Evolutionary conservation across 2,888 invertebrate genomes (phyloP).

Genomic region (Melanostoma mellinum): DNA sequence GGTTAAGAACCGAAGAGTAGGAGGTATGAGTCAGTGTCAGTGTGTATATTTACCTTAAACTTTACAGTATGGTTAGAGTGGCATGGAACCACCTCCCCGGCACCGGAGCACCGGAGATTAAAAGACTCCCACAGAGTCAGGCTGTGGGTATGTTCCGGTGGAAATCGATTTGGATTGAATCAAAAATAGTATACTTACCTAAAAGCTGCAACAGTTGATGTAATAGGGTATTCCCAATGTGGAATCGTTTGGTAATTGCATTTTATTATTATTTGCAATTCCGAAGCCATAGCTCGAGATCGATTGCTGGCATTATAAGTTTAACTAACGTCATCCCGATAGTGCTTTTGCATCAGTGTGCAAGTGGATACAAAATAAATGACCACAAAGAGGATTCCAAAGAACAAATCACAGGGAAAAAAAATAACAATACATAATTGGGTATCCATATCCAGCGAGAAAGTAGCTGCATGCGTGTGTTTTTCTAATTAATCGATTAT

Average conservation of each 20-base stretch:
- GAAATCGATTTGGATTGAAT: neutral
- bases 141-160: neutral
- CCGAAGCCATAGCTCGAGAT: constrained; percentile 19
- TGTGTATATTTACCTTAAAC: constrained; percentile 1
- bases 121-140: neutral
- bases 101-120: neutral
- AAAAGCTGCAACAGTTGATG: neutral
- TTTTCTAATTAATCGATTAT: constrained; percentile 69
- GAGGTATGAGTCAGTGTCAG: neutral
- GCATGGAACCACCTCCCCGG: neutral
- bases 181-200: neutral
- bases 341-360: no score
- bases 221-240: neutral
- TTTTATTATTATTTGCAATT: constrained; percentile 1
- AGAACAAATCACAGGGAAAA: constrained; percentile 10
- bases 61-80: no score
- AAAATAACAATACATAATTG: constrained; percentile 26
- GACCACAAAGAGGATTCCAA: constrained; percentile 15
- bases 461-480: constrained; percentile 40
- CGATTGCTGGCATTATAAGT: constrained; percentile 13
- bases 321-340: constrained; percentile 5
- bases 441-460: constrained; percentile 35
- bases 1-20: neutral
- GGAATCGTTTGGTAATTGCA: neutral
- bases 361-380: no score